These are phyloP conservation scores for Myiozetetes cayanensis DNA, from an alignment of 2,113 vertebrate genomes.

Conservation along the genomic window DNA sequence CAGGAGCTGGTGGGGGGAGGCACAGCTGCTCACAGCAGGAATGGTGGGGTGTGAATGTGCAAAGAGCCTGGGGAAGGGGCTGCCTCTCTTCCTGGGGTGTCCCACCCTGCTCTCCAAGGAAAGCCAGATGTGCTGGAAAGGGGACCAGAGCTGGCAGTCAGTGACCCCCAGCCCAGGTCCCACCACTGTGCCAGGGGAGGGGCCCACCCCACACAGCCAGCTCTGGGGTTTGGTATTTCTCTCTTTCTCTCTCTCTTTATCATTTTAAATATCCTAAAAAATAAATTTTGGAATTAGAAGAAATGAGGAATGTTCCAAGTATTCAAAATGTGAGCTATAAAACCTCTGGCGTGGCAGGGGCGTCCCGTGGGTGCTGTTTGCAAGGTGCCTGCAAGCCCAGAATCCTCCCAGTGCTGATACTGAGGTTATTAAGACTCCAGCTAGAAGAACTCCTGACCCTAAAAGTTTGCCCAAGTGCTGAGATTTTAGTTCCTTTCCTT, in stretches of 20 bases:
- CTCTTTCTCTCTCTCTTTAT: background rate
- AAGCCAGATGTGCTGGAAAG: background rate
- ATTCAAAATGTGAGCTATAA: slow-evolving; percentile 45
- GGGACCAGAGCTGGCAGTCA: background rate
- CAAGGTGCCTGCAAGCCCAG: slow-evolving; percentile 42
- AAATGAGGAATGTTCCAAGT: slow-evolving; percentile 78
- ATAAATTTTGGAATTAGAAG: slow-evolving; percentile 54
- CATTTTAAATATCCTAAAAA: slow-evolving; percentile 50
- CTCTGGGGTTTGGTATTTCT: background rate
- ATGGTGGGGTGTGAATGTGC: background rate
- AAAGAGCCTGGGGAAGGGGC: background rate
- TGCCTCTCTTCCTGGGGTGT: background rate
- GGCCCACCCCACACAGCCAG: background rate
- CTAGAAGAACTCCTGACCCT: slow-evolving; percentile 50
- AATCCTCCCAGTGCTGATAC: background rate
- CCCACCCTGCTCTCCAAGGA: background rate
- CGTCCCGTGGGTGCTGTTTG: background rate
- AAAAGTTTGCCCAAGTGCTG: background rate
- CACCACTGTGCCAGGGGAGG: background rate
- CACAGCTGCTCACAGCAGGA: background rate
- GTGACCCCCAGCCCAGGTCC: background rate
- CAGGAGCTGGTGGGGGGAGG: background rate
- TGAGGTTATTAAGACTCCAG: slow-evolving; percentile 56
- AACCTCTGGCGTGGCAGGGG: slow-evolving; percentile 36
- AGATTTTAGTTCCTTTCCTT: background rate